Conservation (phyloP, 2,113 vertebrate species). For the Miniopterus natalensis region DNA sequence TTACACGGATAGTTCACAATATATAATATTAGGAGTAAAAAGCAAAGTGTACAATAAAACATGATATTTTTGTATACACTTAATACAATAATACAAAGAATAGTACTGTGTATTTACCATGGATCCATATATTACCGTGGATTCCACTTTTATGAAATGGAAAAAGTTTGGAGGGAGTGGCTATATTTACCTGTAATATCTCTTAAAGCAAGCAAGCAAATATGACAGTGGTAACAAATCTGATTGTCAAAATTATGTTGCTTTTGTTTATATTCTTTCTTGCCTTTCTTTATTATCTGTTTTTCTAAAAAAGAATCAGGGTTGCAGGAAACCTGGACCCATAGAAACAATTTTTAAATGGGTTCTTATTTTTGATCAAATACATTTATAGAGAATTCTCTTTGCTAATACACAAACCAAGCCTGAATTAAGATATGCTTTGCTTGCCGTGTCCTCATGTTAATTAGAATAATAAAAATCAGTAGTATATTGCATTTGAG, state of each 20-base stretch:
- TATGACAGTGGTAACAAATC: slow-evolving; percentile 9
- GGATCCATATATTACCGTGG: background rate
- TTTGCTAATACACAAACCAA: slow-evolving; percentile 31
- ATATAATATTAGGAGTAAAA: slow-evolving; percentile 30
- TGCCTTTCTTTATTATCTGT: background rate
- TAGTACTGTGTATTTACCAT: slow-evolving; percentile 33
- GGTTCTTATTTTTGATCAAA: slow-evolving; percentile 9
- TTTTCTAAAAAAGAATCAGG: slow-evolving; percentile 13
- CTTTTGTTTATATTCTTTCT: background rate
- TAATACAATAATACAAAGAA: slow-evolving; percentile 45
- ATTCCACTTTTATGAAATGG: slow-evolving; percentile 46
- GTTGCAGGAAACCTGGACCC: background rate
- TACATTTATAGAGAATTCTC: slow-evolving; percentile 21
- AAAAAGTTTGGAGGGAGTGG: slow-evolving; percentile 32
- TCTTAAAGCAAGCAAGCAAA: slow-evolving; percentile 68
- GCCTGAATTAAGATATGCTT: slow-evolving; percentile 32
- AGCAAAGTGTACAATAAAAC: slow-evolving; percentile 24
- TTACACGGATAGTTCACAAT: background rate
- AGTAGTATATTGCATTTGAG: background rate
- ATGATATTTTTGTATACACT: slow-evolving; percentile 24
- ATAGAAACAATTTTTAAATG: slow-evolving; percentile 34
- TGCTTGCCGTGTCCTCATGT: slow-evolving; percentile 20
- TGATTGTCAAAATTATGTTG: slow-evolving; percentile 49
- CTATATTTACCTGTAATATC: slow-evolving; percentile 70
- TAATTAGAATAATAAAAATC: slow-evolving; percentile 11